A percentile compares a stretch with the other conserved stretches of the same genome.
Evolutionary conservation across 2,797 vertebrate genomes (phyloP).

Genomic region (Myoxocephalus aenaeus): DNA sequence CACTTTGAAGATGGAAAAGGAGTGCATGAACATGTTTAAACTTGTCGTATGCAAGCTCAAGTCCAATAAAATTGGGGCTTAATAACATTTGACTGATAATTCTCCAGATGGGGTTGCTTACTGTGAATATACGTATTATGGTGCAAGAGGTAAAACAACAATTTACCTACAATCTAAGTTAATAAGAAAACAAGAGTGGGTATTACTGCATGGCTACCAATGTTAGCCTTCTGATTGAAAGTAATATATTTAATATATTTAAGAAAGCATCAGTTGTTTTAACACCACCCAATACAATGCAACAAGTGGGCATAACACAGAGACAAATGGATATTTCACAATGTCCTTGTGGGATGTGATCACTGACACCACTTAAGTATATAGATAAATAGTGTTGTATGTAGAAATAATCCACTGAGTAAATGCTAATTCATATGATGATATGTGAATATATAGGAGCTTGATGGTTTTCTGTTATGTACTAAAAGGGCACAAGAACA

Average conservation of each 20-base stretch:
- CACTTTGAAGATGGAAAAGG: constrained; percentile 24
- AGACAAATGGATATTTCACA: neutral
- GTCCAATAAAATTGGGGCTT: constrained; percentile 9
- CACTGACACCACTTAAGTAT: neutral
- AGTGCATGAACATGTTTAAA: neutral
- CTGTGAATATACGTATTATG: constrained; percentile 3
- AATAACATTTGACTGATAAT: neutral
- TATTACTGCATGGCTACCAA: neutral
- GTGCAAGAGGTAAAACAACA: neutral
- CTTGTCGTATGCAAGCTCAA: neutral
- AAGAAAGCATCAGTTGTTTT: neutral
- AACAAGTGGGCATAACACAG: neutral
- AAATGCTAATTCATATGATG: constrained; percentile 10
- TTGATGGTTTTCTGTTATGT: constrained; percentile 10
- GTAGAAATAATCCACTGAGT: neutral
- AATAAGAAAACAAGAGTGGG: constrained; percentile 2
- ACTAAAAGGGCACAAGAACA: constrained; percentile 5
- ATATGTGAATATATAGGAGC: constrained; percentile 21
- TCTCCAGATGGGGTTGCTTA: neutral
- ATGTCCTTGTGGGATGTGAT: neutral
- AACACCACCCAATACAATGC: neutral
- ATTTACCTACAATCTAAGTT: constrained; percentile 16
- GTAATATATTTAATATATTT: neutral
- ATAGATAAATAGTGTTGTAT: neutral
- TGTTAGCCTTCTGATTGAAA: neutral